Percentiles rank a stretch among this genome's conserved stretches.
Conservation (phyloP, 2,113 vertebrate species). For the Rhynchomys soricoides region DNA sequence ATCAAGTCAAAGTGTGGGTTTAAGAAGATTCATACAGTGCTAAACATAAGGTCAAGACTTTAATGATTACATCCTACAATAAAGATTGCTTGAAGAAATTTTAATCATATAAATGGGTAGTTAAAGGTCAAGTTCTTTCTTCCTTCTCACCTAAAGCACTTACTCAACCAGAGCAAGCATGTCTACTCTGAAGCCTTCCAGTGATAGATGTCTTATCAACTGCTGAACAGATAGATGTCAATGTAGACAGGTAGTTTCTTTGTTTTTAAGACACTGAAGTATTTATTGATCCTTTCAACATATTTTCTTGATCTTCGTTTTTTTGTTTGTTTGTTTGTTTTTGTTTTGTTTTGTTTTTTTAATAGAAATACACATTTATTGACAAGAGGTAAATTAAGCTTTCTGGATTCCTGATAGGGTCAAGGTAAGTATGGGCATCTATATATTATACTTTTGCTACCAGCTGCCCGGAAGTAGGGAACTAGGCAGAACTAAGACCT, state of each 20-base stretch:
- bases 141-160: not conserved
- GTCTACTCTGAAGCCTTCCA: not conserved
- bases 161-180: not conserved
- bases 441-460: not conserved
- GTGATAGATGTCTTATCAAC: not conserved
- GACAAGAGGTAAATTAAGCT: not conserved
- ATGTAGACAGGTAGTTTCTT: not conserved
- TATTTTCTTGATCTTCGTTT: not conserved
- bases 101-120: not conserved
- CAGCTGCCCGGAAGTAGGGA: no score
- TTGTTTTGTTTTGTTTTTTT: no score
- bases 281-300: not conserved
- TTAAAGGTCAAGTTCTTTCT: not conserved
- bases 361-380: not conserved
- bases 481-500: no score
- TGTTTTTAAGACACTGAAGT: no score
- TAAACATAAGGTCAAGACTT: not conserved
- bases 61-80: not conserved
- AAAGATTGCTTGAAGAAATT: not conserved
- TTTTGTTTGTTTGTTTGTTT: no score
- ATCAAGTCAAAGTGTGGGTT: not conserved
- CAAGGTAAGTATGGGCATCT: not conserved
- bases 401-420: not conserved
- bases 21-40: not conserved
- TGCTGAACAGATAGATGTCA: not conserved